These are phyloP conservation scores for Diadumene lineata DNA, from an alignment of 92 coral and sea anemone genomes.

Conservation along the genomic window DNA sequence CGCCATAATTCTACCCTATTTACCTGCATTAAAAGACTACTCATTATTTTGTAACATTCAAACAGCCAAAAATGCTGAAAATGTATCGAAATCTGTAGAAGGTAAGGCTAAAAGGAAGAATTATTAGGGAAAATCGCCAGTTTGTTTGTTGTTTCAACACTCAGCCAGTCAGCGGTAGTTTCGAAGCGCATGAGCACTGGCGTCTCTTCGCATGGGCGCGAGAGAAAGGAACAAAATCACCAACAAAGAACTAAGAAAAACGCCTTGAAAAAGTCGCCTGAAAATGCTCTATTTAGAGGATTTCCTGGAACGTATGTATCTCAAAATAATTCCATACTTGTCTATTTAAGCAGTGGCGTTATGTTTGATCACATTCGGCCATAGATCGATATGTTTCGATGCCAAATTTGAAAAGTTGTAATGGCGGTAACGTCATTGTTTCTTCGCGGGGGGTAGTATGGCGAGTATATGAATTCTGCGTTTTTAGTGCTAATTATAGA, in stretches of 20 bases:
- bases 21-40: conserved; percentile 17
- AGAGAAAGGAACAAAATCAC: conserved; percentile 26
- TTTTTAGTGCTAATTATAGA: not conserved
- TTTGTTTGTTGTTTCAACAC: not conserved
- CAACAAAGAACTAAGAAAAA: conserved; percentile 43
- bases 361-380: not conserved
- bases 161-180: conserved; percentile 63
- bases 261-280: conserved; percentile 42
- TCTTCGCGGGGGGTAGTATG: conserved; percentile 43
- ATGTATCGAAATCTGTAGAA: not conserved
- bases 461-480: not conserved
- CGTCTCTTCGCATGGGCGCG: conserved; percentile 35
- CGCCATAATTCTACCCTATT: conserved; percentile 9
- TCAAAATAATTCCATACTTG: conserved; percentile 13
- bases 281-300: conserved; percentile 97
- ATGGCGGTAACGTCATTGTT: conserved; percentile 49
- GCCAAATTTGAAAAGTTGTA: conserved; percentile 38
- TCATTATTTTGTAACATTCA: conserved; percentile 2
- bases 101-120: not conserved
- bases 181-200: conserved; percentile 46
- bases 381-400: not conserved
- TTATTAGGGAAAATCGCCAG: not conserved
- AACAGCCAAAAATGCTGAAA: not conserved
- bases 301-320: conserved; percentile 88
- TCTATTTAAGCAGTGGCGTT: not conserved